Evolutionary conservation across 2,888 invertebrate species (phyloP).

Genomic region (Harmothoe impar): DNA sequence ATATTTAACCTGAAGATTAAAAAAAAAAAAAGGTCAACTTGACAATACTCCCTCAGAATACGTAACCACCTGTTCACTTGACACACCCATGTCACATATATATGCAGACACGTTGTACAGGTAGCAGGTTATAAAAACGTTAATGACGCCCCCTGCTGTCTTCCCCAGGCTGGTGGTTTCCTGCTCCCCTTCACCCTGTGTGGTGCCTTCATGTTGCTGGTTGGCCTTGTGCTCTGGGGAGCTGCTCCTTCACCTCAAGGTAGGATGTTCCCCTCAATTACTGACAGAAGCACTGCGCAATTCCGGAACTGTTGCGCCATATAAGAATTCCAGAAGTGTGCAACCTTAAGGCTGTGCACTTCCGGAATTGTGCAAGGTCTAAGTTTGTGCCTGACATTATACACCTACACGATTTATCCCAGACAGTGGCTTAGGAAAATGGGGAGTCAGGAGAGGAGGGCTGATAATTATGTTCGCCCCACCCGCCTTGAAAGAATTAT

Average conservation of each 20-base stretch:
- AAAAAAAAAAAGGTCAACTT: too few relatives aligned
- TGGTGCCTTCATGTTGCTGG: background rate
- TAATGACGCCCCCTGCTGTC: too few relatives aligned
- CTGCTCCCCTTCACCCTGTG: background rate
- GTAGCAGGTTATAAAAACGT: background rate
- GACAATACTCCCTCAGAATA: too few relatives aligned
- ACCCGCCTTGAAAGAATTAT: too few relatives aligned
- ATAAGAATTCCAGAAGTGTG: background rate
- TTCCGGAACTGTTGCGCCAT: too few relatives aligned
- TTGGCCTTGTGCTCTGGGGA: background rate
- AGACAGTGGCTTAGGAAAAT: background rate
- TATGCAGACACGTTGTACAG: background rate
- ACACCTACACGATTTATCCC: too few relatives aligned
- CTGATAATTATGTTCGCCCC: too few relatives aligned
- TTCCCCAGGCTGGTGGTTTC: constrained; percentile 6
- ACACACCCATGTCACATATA: too few relatives aligned
- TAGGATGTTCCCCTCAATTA: background rate
- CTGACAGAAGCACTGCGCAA: too few relatives aligned
- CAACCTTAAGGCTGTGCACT: background rate
- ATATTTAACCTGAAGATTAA: too few relatives aligned
- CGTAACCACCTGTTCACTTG: too few relatives aligned
- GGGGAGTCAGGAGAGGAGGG: background rate
- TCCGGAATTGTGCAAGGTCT: background rate
- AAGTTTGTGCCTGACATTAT: background rate
- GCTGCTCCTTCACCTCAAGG: background rate